Percentiles rank a stretch among this genome's conserved stretches.
phyloP scores from a whole-genome alignment of 2,888 invertebrate genomes.

The Craniophora ligustri region DNA sequence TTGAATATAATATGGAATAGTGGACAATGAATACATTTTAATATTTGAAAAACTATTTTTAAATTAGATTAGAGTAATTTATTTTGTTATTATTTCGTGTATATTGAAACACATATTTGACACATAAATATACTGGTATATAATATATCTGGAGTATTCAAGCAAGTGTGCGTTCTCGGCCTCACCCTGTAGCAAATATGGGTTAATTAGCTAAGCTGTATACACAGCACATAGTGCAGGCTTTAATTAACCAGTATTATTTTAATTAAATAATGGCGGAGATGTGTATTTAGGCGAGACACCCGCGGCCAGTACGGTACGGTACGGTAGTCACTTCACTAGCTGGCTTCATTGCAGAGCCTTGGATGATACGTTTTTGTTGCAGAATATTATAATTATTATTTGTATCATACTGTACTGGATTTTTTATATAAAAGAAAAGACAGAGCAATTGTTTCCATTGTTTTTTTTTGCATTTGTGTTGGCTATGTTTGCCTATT shows the following conservation, averaged over 20 bases:
- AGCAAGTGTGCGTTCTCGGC: slow-evolving; percentile 23
- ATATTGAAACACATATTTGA: too few species aligned
- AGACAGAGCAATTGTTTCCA: too few species aligned
- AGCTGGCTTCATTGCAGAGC: not conserved
- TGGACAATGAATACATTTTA: too few species aligned
- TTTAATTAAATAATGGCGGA: slow-evolving; percentile 44
- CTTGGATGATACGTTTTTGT: not conserved
- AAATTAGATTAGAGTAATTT: too few species aligned
- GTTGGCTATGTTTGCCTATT: too few species aligned
- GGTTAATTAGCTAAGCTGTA: slow-evolving; percentile 45
- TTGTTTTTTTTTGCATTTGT: too few species aligned
- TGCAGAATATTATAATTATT: not conserved
- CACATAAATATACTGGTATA: too few species aligned
- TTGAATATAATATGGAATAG: too few species aligned
- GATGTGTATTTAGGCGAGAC: slow-evolving; percentile 38
- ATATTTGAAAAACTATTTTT: too few species aligned
- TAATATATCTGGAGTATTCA: slow-evolving; percentile 23
- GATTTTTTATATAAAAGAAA: too few species aligned
- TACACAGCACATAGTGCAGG: slow-evolving; percentile 22
- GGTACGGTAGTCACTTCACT: not conserved
- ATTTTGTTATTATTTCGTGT: too few species aligned
- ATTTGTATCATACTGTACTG: too few species aligned
- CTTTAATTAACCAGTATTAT: slow-evolving; percentile 44
- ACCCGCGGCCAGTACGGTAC: slow-evolving; percentile 20
- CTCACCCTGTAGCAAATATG: slow-evolving; percentile 24